Evolutionary conservation across 64 coral and sea anemone species (phyloP), one percentile per base, ranked within the genome.

Genomic region (Exaiptasia diaphana): DNA sequence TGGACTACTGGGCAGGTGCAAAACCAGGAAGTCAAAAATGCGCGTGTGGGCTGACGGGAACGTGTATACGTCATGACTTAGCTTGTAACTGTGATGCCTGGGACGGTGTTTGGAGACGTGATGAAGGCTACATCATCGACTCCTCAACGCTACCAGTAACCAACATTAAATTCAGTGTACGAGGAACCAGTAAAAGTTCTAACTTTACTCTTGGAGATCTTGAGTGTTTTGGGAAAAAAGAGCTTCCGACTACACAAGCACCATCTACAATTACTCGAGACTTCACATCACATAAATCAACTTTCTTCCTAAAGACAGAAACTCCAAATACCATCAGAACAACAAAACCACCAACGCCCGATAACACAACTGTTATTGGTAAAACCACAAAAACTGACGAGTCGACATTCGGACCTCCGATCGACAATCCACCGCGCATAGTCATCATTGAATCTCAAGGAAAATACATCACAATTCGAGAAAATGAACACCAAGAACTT

Each of bases 1-100:
- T 87, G 53, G 91, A 93, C 68, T 93, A 88, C 63, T 93, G 91
- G 91, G 86, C 85, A 23, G 91, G 91, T 1, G 85, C 91, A 10
- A 77, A 62, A 58, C 72, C 57, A 4, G 85, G 91, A 48, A 93
- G 91, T 52, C 36, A 83, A 64, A 88, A 93, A 6, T 93, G 91
- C 58, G 85, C 79, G 36, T 93, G 91, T 58, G 91, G 91, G 54
- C 29, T 93, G 36, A 73, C 50, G 35, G 53, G 65, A 31, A 93
- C 91, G 35, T 93, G 91, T 50, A 68, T 76, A 49, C 68, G 78
- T 18, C 40, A 22, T 57, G 78, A 70, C 43, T 82, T 81, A 26
- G 79, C 57, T 24, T 93, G 91, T 50, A 93, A 93, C 31, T 93
- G 91, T 18, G 91, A 93, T 58, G 55, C 52, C 1, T 42, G 41